Conservation (phyloP, 2,888 invertebrate genomes). For the Melanostoma mellinum region DNA sequence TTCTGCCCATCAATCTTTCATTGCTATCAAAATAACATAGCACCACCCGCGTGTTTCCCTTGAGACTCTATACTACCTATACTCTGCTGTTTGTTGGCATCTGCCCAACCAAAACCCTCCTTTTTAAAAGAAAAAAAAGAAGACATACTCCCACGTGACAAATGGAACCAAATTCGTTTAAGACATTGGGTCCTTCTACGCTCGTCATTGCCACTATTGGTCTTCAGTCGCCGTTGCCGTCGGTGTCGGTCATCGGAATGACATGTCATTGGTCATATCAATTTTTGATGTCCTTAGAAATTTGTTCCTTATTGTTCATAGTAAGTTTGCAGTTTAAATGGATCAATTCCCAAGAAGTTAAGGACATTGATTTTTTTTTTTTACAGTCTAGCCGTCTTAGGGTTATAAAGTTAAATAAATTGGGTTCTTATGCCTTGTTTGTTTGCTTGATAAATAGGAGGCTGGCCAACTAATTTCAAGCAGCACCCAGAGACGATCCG, state of each 20-base stretch:
- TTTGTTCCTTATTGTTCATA: neutral
- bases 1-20: conserved; percentile 67
- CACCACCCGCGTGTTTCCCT: conserved; percentile 6
- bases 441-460: too few relatives aligned
- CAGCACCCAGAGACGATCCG: too few relatives aligned
- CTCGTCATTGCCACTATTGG: conserved; percentile 13
- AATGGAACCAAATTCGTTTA: conserved; percentile 67
- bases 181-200: conserved; percentile 54
- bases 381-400: too few relatives aligned
- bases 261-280: conserved; percentile 57
- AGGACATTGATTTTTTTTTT: neutral
- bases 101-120: neutral
- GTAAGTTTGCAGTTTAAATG: neutral
- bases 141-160: conserved; percentile 58
- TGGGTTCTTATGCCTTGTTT: too few relatives aligned
- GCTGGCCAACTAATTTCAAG: too few relatives aligned
- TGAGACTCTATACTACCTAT: neutral
- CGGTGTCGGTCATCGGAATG: neutral
- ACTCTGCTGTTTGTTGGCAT: neutral
- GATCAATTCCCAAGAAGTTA: neutral
- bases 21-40: conserved; percentile 31
- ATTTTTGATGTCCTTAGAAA: conserved; percentile 33
- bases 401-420: too few relatives aligned
- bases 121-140: conserved; percentile 16
- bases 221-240: neutral